phyloP scores from a whole-genome alignment of 1,140 invertebrate genomes.

The Lucilia cuprina region DNA sequence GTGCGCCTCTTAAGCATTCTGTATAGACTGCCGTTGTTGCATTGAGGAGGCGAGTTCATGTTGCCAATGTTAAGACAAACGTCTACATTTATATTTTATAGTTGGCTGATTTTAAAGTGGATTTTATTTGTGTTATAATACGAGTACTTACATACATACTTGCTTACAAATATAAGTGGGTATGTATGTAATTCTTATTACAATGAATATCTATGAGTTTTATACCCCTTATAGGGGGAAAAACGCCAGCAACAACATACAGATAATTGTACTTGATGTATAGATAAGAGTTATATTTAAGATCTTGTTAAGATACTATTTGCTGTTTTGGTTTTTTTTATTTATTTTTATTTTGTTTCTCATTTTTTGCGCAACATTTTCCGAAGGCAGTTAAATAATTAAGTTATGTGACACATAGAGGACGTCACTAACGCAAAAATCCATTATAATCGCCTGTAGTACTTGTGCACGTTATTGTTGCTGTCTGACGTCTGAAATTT shows the following conservation, averaged over 20 bases:
- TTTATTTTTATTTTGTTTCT: background rate
- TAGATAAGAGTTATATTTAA: background rate
- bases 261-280: background rate
- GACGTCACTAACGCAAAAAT: background rate
- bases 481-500: background rate
- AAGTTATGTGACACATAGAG: background rate
- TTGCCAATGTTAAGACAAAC: conserved; percentile 31
- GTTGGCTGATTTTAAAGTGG: background rate
- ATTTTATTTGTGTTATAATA: background rate
- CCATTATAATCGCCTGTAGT: background rate
- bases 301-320: background rate
- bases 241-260: background rate
- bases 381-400: background rate
- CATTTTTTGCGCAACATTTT: background rate
- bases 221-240: background rate
- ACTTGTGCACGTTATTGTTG: too few species aligned
- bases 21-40: background rate
- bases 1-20: conserved; percentile 16
- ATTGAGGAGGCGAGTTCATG: conserved; percentile 21
- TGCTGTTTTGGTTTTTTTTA: too few species aligned
- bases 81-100: conserved; percentile 29
- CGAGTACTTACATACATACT: background rate
- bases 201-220: background rate
- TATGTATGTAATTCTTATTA: background rate
- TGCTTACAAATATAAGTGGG: too few species aligned